These are phyloP conservation scores for Sycobia sp. DNA, from an alignment of 1,140 invertebrate genomes.

Conservation along the genomic window DNA sequence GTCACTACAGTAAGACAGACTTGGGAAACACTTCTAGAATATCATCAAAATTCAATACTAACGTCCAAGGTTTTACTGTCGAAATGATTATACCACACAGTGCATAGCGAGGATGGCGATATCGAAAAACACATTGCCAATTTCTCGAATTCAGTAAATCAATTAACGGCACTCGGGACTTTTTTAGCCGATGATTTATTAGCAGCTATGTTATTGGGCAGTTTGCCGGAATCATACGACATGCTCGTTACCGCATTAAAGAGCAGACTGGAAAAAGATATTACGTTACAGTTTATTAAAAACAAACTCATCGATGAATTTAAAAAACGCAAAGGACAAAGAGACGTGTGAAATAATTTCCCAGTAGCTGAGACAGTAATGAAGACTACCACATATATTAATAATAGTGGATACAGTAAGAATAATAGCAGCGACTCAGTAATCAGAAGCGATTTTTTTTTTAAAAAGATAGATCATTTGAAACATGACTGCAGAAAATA, in stretches of 20 bases:
- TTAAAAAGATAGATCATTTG: conserved; percentile 27
- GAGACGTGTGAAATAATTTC: not conserved
- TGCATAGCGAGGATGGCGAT: not conserved
- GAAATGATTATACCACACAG: conserved; percentile 3
- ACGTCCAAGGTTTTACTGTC: not conserved
- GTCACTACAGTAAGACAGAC: conserved; percentile 13
- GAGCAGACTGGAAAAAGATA: conserved; percentile 31
- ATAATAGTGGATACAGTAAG: conserved; percentile 12
- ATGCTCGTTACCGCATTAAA: conserved; percentile 32
- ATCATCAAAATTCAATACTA: conserved; percentile 21
- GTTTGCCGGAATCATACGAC: conserved; percentile 18
- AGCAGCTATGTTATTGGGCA: conserved; percentile 26
- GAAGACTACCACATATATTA: conserved; percentile 4
- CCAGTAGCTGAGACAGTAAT: conserved; percentile 16
- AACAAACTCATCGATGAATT: conserved; percentile 28
- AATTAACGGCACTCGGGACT: conserved; percentile 7
- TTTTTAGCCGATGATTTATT: conserved; percentile 19
- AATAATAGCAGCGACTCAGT: not conserved
- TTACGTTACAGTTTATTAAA: conserved; percentile 9
- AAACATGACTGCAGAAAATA: too few relatives aligned
- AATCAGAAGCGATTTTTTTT: conserved; percentile 23
- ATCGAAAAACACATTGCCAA: conserved; percentile 6
- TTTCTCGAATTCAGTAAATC: not conserved
- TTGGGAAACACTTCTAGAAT: conserved; percentile 27
- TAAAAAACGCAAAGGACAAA: conserved; percentile 13